A percentile compares a stretch with the other conserved stretches of the same genome.
Conservation (phyloP, 1,140 invertebrate species). For the Leucophenga varia region DNA sequence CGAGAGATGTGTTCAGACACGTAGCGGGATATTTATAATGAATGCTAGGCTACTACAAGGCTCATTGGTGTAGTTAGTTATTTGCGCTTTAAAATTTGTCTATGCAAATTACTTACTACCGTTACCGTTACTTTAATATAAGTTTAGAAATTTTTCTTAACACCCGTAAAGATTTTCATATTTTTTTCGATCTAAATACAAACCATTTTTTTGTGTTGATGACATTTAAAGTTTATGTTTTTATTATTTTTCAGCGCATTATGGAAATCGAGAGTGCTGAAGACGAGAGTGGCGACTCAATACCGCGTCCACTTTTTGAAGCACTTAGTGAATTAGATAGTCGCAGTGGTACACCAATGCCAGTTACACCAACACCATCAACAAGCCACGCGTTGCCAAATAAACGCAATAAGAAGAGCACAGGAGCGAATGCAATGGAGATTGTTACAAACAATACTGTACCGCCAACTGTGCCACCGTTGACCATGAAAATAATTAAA, state of each 20-base stretch:
- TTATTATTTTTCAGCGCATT: neutral
- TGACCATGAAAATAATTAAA: slow-evolving; percentile 42
- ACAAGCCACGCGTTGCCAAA: slow-evolving; percentile 19
- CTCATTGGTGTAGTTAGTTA: too few relatives aligned
- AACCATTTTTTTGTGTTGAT: too few relatives aligned
- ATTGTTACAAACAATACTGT: slow-evolving; percentile 12
- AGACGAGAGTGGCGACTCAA: slow-evolving; percentile 42
- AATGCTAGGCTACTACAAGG: too few relatives aligned
- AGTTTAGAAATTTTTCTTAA: too few relatives aligned
- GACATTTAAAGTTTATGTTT: too few relatives aligned
- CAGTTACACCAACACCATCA: slow-evolving; percentile 8
- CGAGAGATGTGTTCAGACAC: too few relatives aligned
- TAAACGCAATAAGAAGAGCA: slow-evolving; percentile 38
- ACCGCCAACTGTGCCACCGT: slow-evolving; percentile 14
- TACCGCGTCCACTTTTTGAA: slow-evolving; percentile 45
- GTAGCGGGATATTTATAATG: too few relatives aligned
- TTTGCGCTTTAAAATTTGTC: too few relatives aligned
- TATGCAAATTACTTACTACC: too few relatives aligned
- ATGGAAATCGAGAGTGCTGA: slow-evolving; percentile 38
- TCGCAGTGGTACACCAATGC: slow-evolving; percentile 23
- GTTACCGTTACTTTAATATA: too few relatives aligned
- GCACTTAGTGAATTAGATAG: slow-evolving; percentile 40
- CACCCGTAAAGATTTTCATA: too few relatives aligned
- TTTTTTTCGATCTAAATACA: too few relatives aligned
- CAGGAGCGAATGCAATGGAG: slow-evolving; percentile 31